Evolutionary conservation across 2,888 invertebrate genomes (phyloP), one percentile per base, ranked within the genome.

Genomic region (Chrysolina haemoptera): DNA sequence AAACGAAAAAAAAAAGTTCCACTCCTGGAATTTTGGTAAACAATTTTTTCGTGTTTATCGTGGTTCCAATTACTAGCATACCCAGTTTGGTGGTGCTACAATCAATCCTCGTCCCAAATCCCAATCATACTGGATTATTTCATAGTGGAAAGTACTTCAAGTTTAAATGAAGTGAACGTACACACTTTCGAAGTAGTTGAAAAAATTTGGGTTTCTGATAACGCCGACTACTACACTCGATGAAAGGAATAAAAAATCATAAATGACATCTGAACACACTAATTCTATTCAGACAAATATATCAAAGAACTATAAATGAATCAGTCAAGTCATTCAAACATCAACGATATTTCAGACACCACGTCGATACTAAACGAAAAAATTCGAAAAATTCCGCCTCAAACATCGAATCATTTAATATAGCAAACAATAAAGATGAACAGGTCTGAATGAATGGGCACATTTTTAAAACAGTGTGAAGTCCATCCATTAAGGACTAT

Each of bases 391-490:
- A 73, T 73, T 73, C 73, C 73, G 59, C 59, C 59, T 59, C 59
- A 59, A 59, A 59, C 59, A 59, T 59, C 75, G 68, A 68, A 75
- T 69, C 74, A 69, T 69, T 71, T 71, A 75, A 75, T 69, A 71
- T 75, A 71, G 70, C 81, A 81, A 80, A 83, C 83, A 82, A 83
- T 82, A 77, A 78, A 72, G 76, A 77, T 75, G 75, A 77, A 76
- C 73, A 73, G 74, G 76, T 72, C 71, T 73, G 71, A 80, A 83
- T 87, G 87, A 87, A 87, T 87, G 87, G 86, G 86, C 87, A 84
- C 87, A 87, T 87, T 87, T 87, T 85, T 86, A 83, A 87, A 87
- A 87, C 87, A 87, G 87, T 87, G 86, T 87, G 87, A 87, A 87
- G 86, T 86, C 87, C 80, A 84, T 83, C 85, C 84, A 85, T 85